These are phyloP conservation scores for Stomatorhinus ivindoensis DNA, from an alignment of 2,113 vertebrate species.

Conservation along the genomic window DNA sequence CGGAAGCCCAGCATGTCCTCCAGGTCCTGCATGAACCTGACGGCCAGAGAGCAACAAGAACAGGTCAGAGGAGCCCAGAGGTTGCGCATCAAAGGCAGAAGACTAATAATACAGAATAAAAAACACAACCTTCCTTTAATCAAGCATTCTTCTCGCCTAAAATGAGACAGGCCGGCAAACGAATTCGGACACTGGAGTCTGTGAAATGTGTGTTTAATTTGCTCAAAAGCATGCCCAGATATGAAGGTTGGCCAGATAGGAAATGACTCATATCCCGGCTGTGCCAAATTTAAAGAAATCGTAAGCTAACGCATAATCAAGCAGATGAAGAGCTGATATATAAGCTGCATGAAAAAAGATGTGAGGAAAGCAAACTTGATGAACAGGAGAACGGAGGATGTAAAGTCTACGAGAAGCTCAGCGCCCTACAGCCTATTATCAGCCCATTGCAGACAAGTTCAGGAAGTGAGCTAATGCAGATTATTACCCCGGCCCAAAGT, in stretches of 20 bases:
- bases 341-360: neutral
- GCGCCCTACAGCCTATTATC: neutral
- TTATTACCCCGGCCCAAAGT: neutral
- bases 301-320: neutral
- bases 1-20: slow-evolving; percentile 96
- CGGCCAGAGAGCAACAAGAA: neutral
- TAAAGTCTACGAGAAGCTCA: neutral
- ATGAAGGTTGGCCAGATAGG: neutral
- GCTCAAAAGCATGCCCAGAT: neutral
- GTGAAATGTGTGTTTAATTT: neutral
- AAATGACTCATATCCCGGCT: neutral
- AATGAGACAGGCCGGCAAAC: neutral
- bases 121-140: neutral
- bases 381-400: neutral
- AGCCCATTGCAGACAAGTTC: neutral
- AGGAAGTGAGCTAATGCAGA: neutral
- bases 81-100: neutral
- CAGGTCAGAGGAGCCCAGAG: too few species aligned
- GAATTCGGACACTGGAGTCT: neutral
- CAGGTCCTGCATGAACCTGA: slow-evolving; percentile 95
- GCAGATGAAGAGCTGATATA: neutral
- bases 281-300: neutral
- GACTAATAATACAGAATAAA: neutral
- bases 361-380: neutral
- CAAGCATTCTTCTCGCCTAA: neutral